Evolutionary conservation across 2,113 vertebrate species (phyloP).

Genomic region (Pyxicephalus adspersus): DNA sequence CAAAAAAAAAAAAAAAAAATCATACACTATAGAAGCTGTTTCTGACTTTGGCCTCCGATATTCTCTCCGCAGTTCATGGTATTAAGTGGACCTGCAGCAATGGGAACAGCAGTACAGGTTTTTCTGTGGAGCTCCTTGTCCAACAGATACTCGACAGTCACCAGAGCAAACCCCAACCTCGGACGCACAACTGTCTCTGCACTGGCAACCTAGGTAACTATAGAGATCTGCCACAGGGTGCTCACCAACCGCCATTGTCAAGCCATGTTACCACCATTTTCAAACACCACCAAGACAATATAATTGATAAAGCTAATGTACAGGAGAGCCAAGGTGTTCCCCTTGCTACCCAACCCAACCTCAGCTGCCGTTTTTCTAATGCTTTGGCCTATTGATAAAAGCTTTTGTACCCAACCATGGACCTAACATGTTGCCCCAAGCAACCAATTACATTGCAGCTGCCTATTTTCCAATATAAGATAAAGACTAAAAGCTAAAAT

Average conservation of each 20-base stretch:
- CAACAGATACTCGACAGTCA: slow-evolving; percentile 99
- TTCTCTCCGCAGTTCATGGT: slow-evolving; percentile 91
- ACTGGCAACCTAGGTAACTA: slow-evolving; percentile 95
- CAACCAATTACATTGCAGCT: too few relatives aligned
- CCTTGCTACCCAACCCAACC: too few relatives aligned
- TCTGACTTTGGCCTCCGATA: slow-evolving; percentile 69
- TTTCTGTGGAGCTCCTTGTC: slow-evolving; percentile 98
- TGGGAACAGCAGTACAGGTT: slow-evolving; percentile 97
- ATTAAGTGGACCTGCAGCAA: slow-evolving; percentile 99
- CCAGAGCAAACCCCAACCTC: slow-evolving; percentile 98
- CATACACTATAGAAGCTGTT: slow-evolving; percentile 5
- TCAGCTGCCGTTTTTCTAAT: too few relatives aligned
- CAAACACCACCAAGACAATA: background rate
- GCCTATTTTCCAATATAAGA: too few relatives aligned
- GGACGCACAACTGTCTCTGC: slow-evolving; percentile 99
- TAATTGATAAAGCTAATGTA: background rate
- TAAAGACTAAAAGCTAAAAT: too few relatives aligned
- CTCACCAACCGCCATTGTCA: slow-evolving; percentile 11
- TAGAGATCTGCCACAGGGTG: slow-evolving; percentile 40
- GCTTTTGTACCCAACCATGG: too few relatives aligned
- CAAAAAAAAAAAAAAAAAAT: slow-evolving; percentile 10
- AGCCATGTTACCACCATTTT: slow-evolving; percentile 8
- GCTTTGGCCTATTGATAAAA: too few relatives aligned
- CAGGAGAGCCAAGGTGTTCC: too few relatives aligned
- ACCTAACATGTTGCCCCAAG: too few relatives aligned